Evolutionary conservation across 1,140 invertebrate species (phyloP), one percentile per base, ranked within the genome.

Genomic region (Saccostrea glomerata): DNA sequence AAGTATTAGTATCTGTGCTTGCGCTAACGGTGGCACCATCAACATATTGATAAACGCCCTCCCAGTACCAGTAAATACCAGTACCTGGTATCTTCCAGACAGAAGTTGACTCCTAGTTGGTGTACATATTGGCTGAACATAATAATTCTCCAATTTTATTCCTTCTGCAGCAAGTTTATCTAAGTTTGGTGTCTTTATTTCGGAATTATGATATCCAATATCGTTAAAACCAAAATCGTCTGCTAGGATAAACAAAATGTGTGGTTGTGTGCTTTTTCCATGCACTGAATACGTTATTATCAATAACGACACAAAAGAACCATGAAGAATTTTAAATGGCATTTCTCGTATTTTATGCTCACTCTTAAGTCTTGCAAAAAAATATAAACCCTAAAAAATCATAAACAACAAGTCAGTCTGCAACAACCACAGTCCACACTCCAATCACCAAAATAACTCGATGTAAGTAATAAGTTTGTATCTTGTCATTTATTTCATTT

Each of bases 101-200:
- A 93, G 82, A 2, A 93, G 77, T 84, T 92, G 91, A 84, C 88
- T 90, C 30, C 92, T 86, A 6, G 91, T 90, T 13, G 92, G 92
- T 20, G 91, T 89, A 88, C 92, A 93, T n/a, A 91, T 92, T 2
- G 92, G 90, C 85, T 91, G 89, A 20, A 91, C 88, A 84, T 93
- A 92, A 63, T 92, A 92, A 82, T 92, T 91, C 63, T 91, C 91
- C 11, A 92, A 82, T 82, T 87, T 91, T 11, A 92, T 89, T 23
- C 92, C 92, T 11, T 86, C 86, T 23, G 30, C 87, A 1, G 92
- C 91, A 82, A 93, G 85, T 85, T 89, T 84, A 84, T 93, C 93
- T 17, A 93, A 66, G 82, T 90, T 92, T 7, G 92, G 92, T 7
- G 92, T 92, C n/a, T 86, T 85, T 25, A 92, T 92, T 94, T 98